A percentile compares a stretch with the other conserved stretches of the same genome.
phyloP scores from a whole-genome alignment of 2,888 invertebrate species.

The Cataglyphis livida region DNA sequence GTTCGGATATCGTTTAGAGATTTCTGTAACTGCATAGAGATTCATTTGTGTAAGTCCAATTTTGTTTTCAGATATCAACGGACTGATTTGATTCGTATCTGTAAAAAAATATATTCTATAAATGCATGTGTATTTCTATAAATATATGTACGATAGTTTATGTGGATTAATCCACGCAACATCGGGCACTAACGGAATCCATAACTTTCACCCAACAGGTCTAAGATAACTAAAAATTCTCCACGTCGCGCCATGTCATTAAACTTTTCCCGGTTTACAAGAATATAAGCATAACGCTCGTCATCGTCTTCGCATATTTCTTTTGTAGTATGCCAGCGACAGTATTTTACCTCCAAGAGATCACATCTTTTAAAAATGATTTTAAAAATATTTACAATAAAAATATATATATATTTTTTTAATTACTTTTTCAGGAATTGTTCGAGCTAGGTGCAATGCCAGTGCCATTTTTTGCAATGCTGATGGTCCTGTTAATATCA shows the following conservation, averaged over 20 bases:
- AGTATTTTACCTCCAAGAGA: conserved; percentile 77
- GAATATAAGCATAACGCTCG: conserved; percentile 81
- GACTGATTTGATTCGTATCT: conserved; percentile 83
- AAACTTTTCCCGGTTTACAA: conserved; percentile 81
- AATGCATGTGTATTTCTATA: background rate
- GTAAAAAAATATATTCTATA: conserved; percentile 4
- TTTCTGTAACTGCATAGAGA: conserved; percentile 82
- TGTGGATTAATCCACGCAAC: background rate
- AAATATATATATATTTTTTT: background rate
- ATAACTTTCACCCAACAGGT: conserved; percentile 83
- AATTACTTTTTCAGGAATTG: conserved; percentile 73
- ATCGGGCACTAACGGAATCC: conserved; percentile 82
- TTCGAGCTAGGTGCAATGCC: conserved; percentile 76
- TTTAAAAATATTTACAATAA: background rate
- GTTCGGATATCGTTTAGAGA: conserved; percentile 82
- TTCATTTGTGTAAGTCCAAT: conserved; percentile 84
- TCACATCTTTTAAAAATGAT: background rate
- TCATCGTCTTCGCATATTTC: conserved; percentile 74
- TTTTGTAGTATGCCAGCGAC: conserved; percentile 84
- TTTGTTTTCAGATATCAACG: conserved; percentile 76
- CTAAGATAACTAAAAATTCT: conserved; percentile 84
- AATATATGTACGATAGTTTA: background rate
- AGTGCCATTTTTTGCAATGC: conserved; percentile 82
- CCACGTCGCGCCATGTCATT: conserved; percentile 83
- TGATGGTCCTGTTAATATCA: conserved; percentile 85